A percentile compares a stretch with the other conserved stretches of the same genome.
These are phyloP conservation scores for Erebia epiphron DNA, from an alignment of 2,888 invertebrate species.

Conservation along the genomic window DNA sequence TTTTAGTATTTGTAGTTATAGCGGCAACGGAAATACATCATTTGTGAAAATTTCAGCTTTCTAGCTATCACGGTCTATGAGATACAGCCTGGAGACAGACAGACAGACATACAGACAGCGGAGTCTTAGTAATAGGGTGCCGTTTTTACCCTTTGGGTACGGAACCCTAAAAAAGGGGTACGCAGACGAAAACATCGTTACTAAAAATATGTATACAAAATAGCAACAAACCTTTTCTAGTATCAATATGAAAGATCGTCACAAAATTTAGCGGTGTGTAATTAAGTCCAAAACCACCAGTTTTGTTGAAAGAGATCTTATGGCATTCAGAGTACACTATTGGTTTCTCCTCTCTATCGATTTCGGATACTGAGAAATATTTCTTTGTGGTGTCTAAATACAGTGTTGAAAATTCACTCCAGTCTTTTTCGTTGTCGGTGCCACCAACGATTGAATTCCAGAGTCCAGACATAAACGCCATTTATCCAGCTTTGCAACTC, in stretches of 20 bases:
- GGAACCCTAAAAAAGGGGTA: too few species aligned
- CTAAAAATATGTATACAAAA: not conserved
- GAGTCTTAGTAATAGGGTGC: too few species aligned
- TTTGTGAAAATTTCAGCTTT: too few species aligned
- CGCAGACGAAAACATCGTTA: too few species aligned
- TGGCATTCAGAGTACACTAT: conserved; percentile 83
- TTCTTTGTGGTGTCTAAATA: conserved; percentile 84
- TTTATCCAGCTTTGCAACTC: conserved; percentile 58
- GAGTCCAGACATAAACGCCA: conserved; percentile 78
- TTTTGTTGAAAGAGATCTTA: conserved; percentile 70
- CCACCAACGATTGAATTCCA: conserved; percentile 77
- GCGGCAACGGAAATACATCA: too few species aligned
- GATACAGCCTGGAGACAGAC: too few species aligned
- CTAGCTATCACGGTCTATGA: too few species aligned
- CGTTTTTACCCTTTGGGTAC: too few species aligned
- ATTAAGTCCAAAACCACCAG: conserved; percentile 78
- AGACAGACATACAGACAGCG: too few species aligned
- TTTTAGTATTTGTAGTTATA: too few species aligned
- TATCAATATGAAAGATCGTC: conserved; percentile 84
- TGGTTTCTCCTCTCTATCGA: conserved; percentile 84
- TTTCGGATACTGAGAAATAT: conserved; percentile 85
- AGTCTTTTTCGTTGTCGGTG: conserved; percentile 66
- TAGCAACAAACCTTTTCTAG: conserved; percentile 84
- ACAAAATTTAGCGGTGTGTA: conserved; percentile 85
- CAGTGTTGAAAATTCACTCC: conserved; percentile 74